These are phyloP conservation scores for Cheilosia vernalis DNA, from an alignment of 2,888 invertebrate species.

Conservation along the genomic window DNA sequence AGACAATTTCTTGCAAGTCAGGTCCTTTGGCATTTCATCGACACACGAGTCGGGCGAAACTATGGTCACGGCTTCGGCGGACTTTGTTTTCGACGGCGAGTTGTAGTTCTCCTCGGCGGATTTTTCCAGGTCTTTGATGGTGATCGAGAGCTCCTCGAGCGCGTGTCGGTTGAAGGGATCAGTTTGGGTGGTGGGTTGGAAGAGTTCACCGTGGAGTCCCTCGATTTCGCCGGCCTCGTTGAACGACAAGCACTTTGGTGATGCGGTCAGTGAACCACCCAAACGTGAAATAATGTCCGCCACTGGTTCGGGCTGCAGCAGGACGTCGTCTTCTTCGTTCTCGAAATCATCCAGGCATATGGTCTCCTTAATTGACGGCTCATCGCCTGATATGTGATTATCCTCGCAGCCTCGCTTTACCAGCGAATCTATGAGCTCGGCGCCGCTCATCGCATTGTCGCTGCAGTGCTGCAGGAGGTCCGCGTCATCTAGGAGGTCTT, in stretches of 20 bases:
- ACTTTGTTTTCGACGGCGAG: slow-evolving; percentile 71
- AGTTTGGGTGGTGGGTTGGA: slow-evolving; percentile 77
- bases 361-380: slow-evolving; percentile 77
- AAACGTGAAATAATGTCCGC: slow-evolving; percentile 87
- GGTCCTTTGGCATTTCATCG: slow-evolving; percentile 86
- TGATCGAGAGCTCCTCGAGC: slow-evolving; percentile 84
- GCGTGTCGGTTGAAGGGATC: slow-evolving; percentile 77
- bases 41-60: slow-evolving; percentile 78
- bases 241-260: slow-evolving; percentile 82
- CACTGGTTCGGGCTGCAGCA: slow-evolving; percentile 84
- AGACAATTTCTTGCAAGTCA: slow-evolving; percentile 85
- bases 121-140: slow-evolving; percentile 85
- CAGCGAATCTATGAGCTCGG: slow-evolving; percentile 85
- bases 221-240: slow-evolving; percentile 83
- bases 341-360: slow-evolving; percentile 83
- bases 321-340: slow-evolving; percentile 84
- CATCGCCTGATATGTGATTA: slow-evolving; percentile 83
- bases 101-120: slow-evolving; percentile 70
- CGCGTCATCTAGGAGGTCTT: slow-evolving; percentile 82
- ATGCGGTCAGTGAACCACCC: slow-evolving; percentile 85
- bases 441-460: slow-evolving; percentile 83
- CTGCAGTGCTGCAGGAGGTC: slow-evolving; percentile 81
- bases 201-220: slow-evolving; percentile 81
- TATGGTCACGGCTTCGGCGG: slow-evolving; percentile 68
- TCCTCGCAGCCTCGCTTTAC: slow-evolving; percentile 87